Evolutionary conservation across 2,113 vertebrate genomes (phyloP), one percentile per base, ranked within the genome.

Genomic region (Eulemur rufifrons): DNA sequence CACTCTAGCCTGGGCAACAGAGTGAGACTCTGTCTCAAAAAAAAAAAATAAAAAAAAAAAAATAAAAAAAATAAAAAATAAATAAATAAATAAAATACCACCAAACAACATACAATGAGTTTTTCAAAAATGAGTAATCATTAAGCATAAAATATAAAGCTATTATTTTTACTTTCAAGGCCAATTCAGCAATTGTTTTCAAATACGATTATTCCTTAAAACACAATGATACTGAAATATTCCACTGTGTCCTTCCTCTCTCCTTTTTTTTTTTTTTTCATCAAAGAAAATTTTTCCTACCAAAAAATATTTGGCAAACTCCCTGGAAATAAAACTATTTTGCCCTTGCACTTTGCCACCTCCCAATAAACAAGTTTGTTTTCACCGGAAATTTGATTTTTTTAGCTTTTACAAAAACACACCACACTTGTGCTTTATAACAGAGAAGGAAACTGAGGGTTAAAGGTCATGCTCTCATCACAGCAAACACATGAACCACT

Each of bases 271-370:
- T 77, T 81, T 1, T 81, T 86, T 87, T 50, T 37, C 89, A 63
- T 91, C 42, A 96, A 90, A 29, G 85, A 89, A 92, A 84, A 54
- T 8, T 0, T 56, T 23, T 87, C 47, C 50, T 74, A 89, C 92
- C 52, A 63, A 73, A 92, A 96, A 81, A 80, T 25, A 87, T 34
- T 95, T 95, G 89, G 93, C 94, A 95, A 69, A 85, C 95, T 78
- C 52, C 68, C 74, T 96, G 94, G 96, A 96, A 97, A 96, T 93
- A 82, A 96, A 97, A 95, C 68, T 34, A 42, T 93, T 94, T 78
- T 83, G 63, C 47, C 39, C 14, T 80, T 25, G n/a, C 14, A 4
- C 54, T 94, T 25, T 86, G 56, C 52, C 82, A 91, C 91, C 86
- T 97, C 63, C 74, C 74, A 52, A 76, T 45, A 93, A 91, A 96